These are phyloP conservation scores for Spongia lamella DNA, from an alignment of 37 sponge, comb jelly and placozoan species.

Conservation along the genomic window DNA sequence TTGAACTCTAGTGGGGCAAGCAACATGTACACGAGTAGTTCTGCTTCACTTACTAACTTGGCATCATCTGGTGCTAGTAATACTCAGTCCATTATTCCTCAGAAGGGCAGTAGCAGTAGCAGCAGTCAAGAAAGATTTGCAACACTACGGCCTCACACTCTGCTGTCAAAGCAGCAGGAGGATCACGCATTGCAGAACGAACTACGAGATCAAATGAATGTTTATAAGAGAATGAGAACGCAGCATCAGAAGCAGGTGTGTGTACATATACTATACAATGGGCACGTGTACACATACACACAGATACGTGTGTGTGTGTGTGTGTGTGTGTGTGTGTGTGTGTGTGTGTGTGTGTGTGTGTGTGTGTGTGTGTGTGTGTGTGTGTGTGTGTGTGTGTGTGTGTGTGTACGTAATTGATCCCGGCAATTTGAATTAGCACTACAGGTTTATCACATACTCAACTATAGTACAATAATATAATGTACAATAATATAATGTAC, in stretches of 20 bases:
- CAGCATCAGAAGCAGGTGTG: slow-evolving; percentile 89
- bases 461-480: no score
- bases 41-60: no score
- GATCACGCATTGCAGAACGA: slow-evolving; percentile 87
- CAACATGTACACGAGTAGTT: not conserved
- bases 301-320: no score
- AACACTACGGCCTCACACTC: slow-evolving; percentile 82
- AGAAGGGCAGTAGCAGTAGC: no score
- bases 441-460: no score
- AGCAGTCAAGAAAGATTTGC: slow-evolving; percentile 65
- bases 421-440: no score
- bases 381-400: not conserved
- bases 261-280: no score
- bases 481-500: no score
- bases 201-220: slow-evolving; percentile 91
- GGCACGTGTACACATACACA: no score
- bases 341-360: not conserved
- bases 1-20: no score
- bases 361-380: not conserved
- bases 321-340: not conserved
- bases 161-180: slow-evolving; percentile 83
- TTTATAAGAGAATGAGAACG: slow-evolving; percentile 95
- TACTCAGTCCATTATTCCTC: not conserved
- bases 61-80: not conserved
- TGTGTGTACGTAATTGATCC: no score